Base-by-base conservation (phyloP, 2,888 invertebrate species). In the Eurytoma adleriae region DNA sequence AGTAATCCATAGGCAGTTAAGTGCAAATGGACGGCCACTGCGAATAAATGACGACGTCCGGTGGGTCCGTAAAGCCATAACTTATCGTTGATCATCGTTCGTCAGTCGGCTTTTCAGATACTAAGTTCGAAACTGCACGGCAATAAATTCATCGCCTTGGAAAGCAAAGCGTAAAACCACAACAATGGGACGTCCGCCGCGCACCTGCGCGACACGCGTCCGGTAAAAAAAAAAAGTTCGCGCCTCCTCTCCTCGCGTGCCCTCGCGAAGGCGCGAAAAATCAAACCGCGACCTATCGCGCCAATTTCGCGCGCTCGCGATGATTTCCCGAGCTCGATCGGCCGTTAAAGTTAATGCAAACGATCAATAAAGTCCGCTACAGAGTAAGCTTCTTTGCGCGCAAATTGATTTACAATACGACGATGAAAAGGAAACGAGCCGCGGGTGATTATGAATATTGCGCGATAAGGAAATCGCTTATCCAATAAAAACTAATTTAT, bases 61-160 rank as follows among this genome's bases (percentile, higher is more conserved):
- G 84, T 83, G 78, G 85, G 87, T 87, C 87, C 87, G 87, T 87
- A 86, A 87, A 88, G 87, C 85, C 86, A 86, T 88, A 86, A 89
- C 87, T 89, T 88, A 89, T 85, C 84, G 86, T 86, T 86, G 88
- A 88, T 88, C 87, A 86, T 86, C 86, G 85, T 88, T 88, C 86
- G 86, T 87, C 87, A 88, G 81, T 85, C 84, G 84, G 82, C 86
- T 84, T 83, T 85, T 83, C 83, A 81, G 85, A 86, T 86, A 87
- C 87, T 87, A 87, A 88, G 87, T 87, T 85, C 85, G 83, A 85
- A 84, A 84, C 84, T 82, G 83, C 83, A 82, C 76, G 82, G 85
- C 86, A 85, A 87, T 88, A 87, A 89, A 89, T 88, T 88, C 86
- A 85, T 85, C 85, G 84, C 85, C 86, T 86, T 84, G 85, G 85